Evolutionary conservation across 2,797 vertebrate genomes (phyloP).

Genomic region (Karalla daura): DNA sequence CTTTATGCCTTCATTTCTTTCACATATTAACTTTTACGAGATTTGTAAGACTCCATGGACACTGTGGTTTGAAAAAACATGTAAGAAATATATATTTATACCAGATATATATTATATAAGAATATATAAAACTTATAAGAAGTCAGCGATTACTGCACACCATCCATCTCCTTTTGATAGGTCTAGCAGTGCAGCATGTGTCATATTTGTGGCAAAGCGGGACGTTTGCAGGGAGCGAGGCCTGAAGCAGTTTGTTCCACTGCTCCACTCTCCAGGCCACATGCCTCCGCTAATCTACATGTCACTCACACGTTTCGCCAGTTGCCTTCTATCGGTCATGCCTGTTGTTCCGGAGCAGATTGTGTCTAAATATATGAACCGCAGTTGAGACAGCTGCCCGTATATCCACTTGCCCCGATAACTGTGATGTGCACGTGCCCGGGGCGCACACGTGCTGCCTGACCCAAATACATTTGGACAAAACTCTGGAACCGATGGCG

Average conservation of each 20-base stretch:
- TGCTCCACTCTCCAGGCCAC: conserved; percentile 34
- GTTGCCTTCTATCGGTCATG: conserved; percentile 68
- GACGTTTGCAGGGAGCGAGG: too few relatives aligned
- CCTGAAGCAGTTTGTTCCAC: conserved; percentile 14
- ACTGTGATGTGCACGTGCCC: conserved; percentile 59
- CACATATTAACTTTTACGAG: too few relatives aligned
- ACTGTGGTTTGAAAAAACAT: too few relatives aligned
- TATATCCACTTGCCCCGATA: conserved; percentile 55
- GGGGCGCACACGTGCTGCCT: conserved; percentile 50
- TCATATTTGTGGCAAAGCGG: too few relatives aligned
- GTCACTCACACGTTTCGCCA: conserved; percentile 75
- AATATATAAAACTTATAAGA: too few relatives aligned
- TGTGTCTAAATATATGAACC: conserved; percentile 81
- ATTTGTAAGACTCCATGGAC: too few relatives aligned
- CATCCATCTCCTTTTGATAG: too few relatives aligned
- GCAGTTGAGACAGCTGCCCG: conserved; percentile 78
- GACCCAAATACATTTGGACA: conserved; percentile 45
- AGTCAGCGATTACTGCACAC: too few relatives aligned
- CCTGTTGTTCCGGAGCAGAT: conserved; percentile 78
- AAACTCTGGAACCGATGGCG: conserved; percentile 20
- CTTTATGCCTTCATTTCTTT: too few relatives aligned
- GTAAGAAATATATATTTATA: too few relatives aligned
- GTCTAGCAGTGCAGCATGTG: too few relatives aligned
- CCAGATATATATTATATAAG: too few relatives aligned
- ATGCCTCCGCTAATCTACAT: conserved; percentile 71